phyloP scores from a whole-genome alignment of 2,888 invertebrate genomes.

The Ecliptopera silaceata region DNA sequence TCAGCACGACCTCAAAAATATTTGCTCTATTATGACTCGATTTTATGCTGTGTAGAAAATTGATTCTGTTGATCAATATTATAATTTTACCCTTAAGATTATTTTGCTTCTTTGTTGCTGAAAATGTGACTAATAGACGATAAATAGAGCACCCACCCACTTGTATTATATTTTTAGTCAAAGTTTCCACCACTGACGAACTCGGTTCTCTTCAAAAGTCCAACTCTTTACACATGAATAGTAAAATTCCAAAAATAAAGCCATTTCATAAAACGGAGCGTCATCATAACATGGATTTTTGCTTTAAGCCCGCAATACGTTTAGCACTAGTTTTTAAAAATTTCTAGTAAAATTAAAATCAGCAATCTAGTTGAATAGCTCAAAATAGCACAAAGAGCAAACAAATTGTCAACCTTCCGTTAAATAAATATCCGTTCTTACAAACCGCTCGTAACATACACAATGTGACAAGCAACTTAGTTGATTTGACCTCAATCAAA shows the following conservation, averaged over 20 bases:
- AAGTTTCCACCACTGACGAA: no score
- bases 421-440: no score
- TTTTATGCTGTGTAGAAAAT: conserved; percentile 15
- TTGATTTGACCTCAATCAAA: no score
- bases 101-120: background rate
- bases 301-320: background rate
- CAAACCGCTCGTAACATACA: no score
- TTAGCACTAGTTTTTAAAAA: background rate
- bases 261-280: background rate
- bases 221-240: background rate
- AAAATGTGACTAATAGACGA: no score
- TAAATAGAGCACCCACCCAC: no score
- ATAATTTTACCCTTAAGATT: background rate
- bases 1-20: conserved; percentile 31
- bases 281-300: background rate
- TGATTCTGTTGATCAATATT: conserved; percentile 18
- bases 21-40: conserved; percentile 28
- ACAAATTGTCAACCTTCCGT: no score
- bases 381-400: no score
- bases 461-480: no score
- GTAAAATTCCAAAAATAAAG: background rate
- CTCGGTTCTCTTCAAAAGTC: no score
- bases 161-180: no score
- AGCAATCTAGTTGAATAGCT: no score
- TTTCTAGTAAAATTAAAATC: background rate